These are phyloP conservation scores for Junco hyemalis DNA, from an alignment of 2,113 vertebrate genomes.

Conservation along the genomic window DNA sequence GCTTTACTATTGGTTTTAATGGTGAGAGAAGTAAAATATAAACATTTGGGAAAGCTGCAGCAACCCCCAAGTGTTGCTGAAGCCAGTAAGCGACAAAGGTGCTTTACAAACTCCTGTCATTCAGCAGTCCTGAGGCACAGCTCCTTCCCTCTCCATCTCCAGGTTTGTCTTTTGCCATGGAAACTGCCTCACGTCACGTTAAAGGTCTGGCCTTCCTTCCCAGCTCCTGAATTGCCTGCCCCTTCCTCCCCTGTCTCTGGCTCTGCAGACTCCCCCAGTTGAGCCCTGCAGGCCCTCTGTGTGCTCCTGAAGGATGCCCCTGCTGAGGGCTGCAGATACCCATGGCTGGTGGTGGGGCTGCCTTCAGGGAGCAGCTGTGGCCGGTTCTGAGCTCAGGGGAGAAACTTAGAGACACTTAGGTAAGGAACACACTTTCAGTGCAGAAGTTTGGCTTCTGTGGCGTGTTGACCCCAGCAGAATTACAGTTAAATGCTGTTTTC, in stretches of 20 bases:
- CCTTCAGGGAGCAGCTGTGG: not conserved
- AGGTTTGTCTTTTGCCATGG: not conserved
- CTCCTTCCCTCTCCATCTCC: not conserved
- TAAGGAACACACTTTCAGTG: not conserved
- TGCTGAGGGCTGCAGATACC: not conserved
- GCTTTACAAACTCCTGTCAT: not conserved
- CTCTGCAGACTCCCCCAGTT: not conserved
- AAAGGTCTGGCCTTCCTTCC: not conserved
- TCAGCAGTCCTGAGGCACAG: not conserved
- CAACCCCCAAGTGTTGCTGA: not conserved
- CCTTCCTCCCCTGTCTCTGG: not conserved
- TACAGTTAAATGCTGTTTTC: not conserved
- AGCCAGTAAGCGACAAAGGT: not conserved
- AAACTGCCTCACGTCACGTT: not conserved
- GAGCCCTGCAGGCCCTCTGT: not conserved
- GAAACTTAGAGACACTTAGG: not conserved
- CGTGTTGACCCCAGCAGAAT: not conserved
- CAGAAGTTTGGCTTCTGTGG: not conserved
- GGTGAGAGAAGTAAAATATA: not conserved
- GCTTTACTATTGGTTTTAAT: not conserved
- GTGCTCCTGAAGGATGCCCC: not conserved
- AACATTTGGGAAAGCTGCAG: not conserved
- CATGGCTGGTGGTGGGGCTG: rapidly evolving
- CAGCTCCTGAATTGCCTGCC: not conserved
- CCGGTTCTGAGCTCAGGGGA: rapidly evolving